phyloP scores from a whole-genome alignment of 2,797 vertebrate genomes.

The Gobio occitaniae region DNA sequence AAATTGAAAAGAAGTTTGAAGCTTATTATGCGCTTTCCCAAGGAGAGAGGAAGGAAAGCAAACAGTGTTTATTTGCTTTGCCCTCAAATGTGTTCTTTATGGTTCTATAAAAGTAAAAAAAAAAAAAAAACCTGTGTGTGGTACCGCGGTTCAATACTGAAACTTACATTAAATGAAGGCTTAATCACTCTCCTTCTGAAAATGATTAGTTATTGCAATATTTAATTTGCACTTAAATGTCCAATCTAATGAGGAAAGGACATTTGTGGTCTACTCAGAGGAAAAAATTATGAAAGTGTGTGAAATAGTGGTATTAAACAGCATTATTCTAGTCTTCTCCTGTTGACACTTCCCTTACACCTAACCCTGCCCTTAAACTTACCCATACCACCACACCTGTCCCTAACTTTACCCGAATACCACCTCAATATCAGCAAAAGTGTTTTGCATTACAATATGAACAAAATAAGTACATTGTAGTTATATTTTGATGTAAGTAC shows the following conservation, averaged over 20 bases:
- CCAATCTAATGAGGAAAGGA: neutral
- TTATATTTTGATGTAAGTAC: too few relatives aligned
- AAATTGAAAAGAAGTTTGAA: slow-evolving; percentile 57
- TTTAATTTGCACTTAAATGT: slow-evolving; percentile 36
- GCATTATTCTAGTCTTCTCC: neutral
- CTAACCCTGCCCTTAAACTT: too few relatives aligned
- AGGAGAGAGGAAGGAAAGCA: slow-evolving; percentile 35
- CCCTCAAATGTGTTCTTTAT: neutral
- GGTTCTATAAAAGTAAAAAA: neutral
- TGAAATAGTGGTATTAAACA: neutral
- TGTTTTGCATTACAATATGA: too few relatives aligned
- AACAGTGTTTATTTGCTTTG: slow-evolving; percentile 50
- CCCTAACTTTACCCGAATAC: too few relatives aligned
- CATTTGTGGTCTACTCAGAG: neutral
- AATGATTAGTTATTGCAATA: neutral
- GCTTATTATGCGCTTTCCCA: slow-evolving; percentile 46
- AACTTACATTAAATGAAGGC: neutral
- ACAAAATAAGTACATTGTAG: too few relatives aligned
- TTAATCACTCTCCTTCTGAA: neutral
- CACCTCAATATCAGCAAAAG: too few relatives aligned
- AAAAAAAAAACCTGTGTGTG: neutral
- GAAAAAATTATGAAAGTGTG: neutral
- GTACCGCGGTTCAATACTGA: neutral
- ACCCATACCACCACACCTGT: too few relatives aligned
- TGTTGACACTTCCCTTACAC: too few relatives aligned